Conservation (phyloP, 2,888 invertebrate species). For the Drosophila atripex region DNA sequence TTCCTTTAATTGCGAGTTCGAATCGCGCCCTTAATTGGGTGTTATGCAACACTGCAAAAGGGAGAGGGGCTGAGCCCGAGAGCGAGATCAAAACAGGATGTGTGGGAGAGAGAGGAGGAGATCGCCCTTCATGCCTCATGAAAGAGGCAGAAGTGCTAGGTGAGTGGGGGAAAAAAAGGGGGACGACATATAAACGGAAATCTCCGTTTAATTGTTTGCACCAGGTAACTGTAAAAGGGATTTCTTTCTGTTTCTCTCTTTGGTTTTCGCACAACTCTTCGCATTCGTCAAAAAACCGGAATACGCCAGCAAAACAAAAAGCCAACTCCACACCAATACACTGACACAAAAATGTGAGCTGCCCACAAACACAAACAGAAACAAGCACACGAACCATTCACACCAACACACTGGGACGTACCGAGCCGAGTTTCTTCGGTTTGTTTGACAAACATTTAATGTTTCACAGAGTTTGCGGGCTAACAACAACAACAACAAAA, state of each 20-base stretch:
- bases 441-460: conserved; percentile 27
- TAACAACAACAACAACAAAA: conserved; percentile 17
- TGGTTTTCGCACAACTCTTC: conserved; percentile 35
- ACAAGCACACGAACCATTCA: conserved; percentile 25
- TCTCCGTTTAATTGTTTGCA: conserved; percentile 62
- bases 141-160: conserved; percentile 11
- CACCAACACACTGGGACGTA: not conserved
- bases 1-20: conserved; percentile 22
- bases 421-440: conserved; percentile 29
- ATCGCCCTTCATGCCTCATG: conserved; percentile 17
- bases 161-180: conserved; percentile 23
- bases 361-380: conserved; percentile 31
- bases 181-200: conserved; percentile 19
- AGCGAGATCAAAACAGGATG: conserved; percentile 37
- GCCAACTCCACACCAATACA: conserved; percentile 43
- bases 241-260: conserved; percentile 20
- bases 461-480: conserved; percentile 31
- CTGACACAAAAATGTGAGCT: conserved; percentile 9
- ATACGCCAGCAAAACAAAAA: conserved; percentile 53
- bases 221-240: conserved; percentile 68
- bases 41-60: conserved; percentile 58
- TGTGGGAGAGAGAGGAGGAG: conserved; percentile 22
- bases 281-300: conserved; percentile 39
- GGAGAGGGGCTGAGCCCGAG: conserved; percentile 1
- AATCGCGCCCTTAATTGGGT: conserved; percentile 47